Conservation (phyloP, 2,113 vertebrate species). For the Hippocampus mohnikei region DNA sequence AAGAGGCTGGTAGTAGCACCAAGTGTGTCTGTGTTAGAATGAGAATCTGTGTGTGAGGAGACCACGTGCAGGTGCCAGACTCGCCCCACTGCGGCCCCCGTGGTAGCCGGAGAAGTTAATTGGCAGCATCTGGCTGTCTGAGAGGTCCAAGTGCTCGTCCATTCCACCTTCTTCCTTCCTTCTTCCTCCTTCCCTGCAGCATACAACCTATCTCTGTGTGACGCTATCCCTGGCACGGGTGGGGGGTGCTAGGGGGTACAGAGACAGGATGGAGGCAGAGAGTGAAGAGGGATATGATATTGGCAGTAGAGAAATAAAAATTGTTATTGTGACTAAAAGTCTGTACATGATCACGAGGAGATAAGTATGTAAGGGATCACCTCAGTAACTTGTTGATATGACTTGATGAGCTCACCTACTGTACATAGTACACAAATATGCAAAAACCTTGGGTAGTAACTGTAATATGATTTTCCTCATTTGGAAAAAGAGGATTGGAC, state of each 20-base stretch:
- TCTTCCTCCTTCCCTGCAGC: constrained; percentile 20
- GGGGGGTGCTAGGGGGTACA: constrained; percentile 6
- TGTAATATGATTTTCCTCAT: not conserved
- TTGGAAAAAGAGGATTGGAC: not conserved
- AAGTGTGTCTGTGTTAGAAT: constrained; percentile 1
- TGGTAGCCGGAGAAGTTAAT: constrained; percentile 80
- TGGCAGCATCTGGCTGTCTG: constrained; percentile 90
- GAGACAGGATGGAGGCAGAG: constrained; percentile 26
- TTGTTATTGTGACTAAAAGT: not conserved
- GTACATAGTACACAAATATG: not conserved
- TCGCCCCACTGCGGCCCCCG: constrained; percentile 48
- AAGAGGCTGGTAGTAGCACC: not conserved
- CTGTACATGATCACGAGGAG: not conserved
- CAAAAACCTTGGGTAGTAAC: not conserved
- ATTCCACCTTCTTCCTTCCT: constrained; percentile 32
- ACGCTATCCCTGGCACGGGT: constrained; percentile 58
- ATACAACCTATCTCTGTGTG: constrained; percentile 34
- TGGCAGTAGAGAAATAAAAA: constrained; percentile 1
- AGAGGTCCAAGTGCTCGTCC: constrained; percentile 66
- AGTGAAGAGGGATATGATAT: constrained; percentile 12
- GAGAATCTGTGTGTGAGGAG: constrained; percentile 2
- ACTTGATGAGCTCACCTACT: not conserved
- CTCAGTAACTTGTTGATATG: not conserved
- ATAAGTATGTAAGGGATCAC: not conserved
- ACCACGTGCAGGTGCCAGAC: constrained; percentile 56